These are phyloP conservation scores for Microtus montanus DNA, from an alignment of 2,113 vertebrate species.

Conservation along the genomic window DNA sequence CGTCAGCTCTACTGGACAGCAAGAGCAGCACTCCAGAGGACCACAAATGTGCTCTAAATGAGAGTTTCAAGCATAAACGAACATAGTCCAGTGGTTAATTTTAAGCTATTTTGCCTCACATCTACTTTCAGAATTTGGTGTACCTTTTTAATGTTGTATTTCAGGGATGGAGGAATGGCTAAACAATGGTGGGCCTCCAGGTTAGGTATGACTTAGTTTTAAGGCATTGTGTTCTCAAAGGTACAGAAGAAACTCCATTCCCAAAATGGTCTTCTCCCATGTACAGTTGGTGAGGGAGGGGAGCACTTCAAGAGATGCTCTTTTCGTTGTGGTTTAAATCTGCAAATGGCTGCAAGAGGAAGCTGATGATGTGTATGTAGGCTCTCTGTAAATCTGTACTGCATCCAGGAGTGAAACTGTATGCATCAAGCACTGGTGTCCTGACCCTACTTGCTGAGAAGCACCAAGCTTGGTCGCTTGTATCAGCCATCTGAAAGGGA, in stretches of 20 bases:
- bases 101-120: constrained; percentile 85
- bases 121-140: constrained; percentile 85
- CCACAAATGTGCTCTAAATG: constrained; percentile 90
- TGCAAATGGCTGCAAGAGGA: constrained; percentile 60
- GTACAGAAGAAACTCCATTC: constrained; percentile 64
- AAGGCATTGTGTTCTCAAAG: constrained; percentile 70
- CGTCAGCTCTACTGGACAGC: constrained; percentile 78
- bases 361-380: constrained; percentile 39
- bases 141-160: constrained; percentile 87
- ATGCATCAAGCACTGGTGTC: constrained; percentile 42
- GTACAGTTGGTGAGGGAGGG: constrained; percentile 7
- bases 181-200: constrained; percentile 76
- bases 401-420: constrained; percentile 58
- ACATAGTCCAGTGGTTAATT: constrained; percentile 62
- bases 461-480: neutral
- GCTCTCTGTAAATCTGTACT: constrained; percentile 53
- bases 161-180: constrained; percentile 81
- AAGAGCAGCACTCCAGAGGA: constrained; percentile 89
- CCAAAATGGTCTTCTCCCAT: neutral
- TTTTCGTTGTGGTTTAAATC: neutral
- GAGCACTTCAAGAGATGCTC: neutral
- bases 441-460: neutral
- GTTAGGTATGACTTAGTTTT: constrained; percentile 85
- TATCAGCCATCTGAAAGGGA: constrained; percentile 21
- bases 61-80: constrained; percentile 90